phyloP scores from a whole-genome alignment of 2,113 vertebrate species.

The Semicossyphus pulcher region DNA sequence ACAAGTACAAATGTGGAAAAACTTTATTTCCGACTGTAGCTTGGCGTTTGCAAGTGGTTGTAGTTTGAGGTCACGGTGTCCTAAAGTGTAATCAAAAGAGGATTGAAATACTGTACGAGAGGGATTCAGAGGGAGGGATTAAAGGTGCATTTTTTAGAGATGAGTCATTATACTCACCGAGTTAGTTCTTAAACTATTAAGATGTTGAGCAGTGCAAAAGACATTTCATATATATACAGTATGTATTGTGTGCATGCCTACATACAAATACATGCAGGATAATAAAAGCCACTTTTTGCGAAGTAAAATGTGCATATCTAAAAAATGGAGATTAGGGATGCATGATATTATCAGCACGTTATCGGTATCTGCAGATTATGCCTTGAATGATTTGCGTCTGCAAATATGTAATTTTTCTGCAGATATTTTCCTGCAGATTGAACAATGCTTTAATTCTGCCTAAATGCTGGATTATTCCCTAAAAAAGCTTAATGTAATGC shows the following conservation, averaged over 20 bases:
- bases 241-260: not conserved
- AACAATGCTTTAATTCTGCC: too few species aligned
- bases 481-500: too few species aligned
- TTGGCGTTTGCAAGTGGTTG: not conserved
- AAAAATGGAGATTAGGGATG: too few species aligned
- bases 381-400: too few species aligned
- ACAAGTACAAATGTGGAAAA: constrained; percentile 21
- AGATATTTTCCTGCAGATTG: too few species aligned
- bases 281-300: not conserved
- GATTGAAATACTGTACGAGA: constrained; percentile 1
- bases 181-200: not conserved
- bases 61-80: constrained; percentile 19
- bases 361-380: too few species aligned
- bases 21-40: not conserved
- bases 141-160: constrained; percentile 5
- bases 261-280: not conserved
- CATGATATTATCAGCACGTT: too few species aligned
- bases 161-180: constrained; percentile 1
- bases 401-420: too few species aligned
- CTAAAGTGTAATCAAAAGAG: not conserved
- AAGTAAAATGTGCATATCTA: not conserved
- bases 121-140: not conserved
- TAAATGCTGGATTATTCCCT: too few species aligned
- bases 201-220: not conserved
- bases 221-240: not conserved